These are phyloP conservation scores for Pristis pectinata DNA, from an alignment of 2,797 vertebrate genomes.

Conservation along the genomic window DNA sequence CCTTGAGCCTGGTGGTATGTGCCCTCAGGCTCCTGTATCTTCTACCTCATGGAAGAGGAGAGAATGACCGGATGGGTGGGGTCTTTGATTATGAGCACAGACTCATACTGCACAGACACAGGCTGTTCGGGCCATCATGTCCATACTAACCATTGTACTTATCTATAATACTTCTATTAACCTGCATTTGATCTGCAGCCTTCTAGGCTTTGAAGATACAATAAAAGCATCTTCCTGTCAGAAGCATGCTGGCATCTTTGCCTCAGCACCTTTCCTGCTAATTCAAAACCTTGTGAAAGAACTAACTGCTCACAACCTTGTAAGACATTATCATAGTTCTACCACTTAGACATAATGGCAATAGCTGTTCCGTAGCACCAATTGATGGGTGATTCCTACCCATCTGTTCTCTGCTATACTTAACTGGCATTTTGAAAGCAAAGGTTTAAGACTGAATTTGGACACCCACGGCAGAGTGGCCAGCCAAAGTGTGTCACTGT, in stretches of 20 bases:
- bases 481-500: neutral
- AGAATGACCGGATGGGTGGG: no score
- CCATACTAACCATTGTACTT: no score
- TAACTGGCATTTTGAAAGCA: neutral
- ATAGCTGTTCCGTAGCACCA: neutral
- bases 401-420: neutral
- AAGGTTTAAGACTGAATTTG: neutral
- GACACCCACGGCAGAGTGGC: neutral
- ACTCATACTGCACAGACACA: no score
- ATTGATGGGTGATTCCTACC: neutral
- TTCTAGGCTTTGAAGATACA: no score
- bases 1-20: no score
- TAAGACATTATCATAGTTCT: neutral
- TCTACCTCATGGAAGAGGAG: no score
- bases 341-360: neutral
- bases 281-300: neutral
- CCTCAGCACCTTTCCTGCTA: neutral
- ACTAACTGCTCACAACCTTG: neutral
- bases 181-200: no score
- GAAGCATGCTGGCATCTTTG: no score
- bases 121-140: no score
- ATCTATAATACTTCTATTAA: no score
- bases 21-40: no score
- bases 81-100: no score
- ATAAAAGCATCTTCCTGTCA: neutral